A percentile compares a stretch with the other conserved stretches of the same genome.
These are phyloP conservation scores for Hirundichthys speculiger DNA, from an alignment of 2,113 vertebrate species.

Conservation along the genomic window DNA sequence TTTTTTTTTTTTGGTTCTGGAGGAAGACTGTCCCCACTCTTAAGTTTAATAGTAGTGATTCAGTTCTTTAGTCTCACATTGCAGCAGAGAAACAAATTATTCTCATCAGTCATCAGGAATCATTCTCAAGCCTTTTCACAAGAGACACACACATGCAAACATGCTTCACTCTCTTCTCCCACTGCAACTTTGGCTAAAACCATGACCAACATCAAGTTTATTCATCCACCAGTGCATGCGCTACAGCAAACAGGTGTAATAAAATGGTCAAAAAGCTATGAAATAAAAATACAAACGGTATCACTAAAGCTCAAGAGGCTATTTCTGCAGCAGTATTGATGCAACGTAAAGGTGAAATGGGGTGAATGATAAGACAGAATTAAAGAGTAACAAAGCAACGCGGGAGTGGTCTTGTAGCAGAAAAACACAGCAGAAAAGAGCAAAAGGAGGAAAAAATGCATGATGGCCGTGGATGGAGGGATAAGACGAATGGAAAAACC, in stretches of 20 bases:
- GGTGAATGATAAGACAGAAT: conserved; percentile 1
- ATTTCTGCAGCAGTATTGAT: neutral
- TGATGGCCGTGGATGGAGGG: neutral
- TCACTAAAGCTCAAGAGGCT: neutral
- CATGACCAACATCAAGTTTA: no score
- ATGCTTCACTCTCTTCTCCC: no score
- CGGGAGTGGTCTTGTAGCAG: neutral
- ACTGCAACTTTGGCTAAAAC: conserved; percentile 3
- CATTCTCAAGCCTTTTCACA: no score
- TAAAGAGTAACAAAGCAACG: conserved; percentile 8
- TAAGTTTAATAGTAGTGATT: no score
- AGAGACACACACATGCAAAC: no score
- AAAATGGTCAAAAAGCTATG: conserved; percentile 22
- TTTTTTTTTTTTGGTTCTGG: no score
- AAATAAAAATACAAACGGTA: no score
- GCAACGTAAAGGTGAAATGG: neutral
- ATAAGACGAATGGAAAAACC: conserved; percentile 1
- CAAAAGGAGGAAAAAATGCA: neutral
- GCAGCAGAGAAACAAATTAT: no score
- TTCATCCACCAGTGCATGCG: neutral
- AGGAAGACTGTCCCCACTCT: no score
- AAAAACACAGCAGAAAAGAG: conserved; percentile 2
- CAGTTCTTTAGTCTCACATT: no score
- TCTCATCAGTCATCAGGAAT: no score
- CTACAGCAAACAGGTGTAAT: conserved; percentile 23